A percentile compares a stretch with the other conserved stretches of the same genome.
phyloP scores from a whole-genome alignment of 2,113 vertebrate species.

The Spea bombifrons region DNA sequence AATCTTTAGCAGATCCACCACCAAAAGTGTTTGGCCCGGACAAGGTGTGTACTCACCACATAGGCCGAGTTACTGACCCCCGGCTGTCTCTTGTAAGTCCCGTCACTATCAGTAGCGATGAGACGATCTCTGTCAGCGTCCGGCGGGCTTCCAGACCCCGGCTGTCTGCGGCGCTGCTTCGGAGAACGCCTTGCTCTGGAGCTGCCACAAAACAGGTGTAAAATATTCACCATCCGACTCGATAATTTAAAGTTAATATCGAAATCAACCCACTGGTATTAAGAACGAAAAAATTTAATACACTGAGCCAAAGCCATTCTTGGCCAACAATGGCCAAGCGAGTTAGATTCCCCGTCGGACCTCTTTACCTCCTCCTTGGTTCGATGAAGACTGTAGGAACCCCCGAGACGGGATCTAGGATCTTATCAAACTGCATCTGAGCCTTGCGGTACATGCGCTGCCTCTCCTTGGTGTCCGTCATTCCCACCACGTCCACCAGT shows the following conservation, averaged over 20 bases:
- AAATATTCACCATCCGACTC: background rate
- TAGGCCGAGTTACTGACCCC: slow-evolving; percentile 96
- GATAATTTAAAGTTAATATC: no score
- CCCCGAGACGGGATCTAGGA: slow-evolving; percentile 82
- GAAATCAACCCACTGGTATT: no score
- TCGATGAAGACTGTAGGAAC: slow-evolving; percentile 84
- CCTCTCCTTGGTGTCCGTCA: slow-evolving; percentile 80
- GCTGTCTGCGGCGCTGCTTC: slow-evolving; percentile 82
- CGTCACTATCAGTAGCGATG: slow-evolving; percentile 88
- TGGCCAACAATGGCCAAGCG: no score
- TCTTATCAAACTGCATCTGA: slow-evolving; percentile 96
- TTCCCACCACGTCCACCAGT: slow-evolving; percentile 81
- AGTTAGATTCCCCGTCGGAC: background rate
- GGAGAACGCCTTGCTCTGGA: slow-evolving; percentile 87
- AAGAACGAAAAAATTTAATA: no score
- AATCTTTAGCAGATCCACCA: no score
- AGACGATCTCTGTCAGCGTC: slow-evolving; percentile 90
- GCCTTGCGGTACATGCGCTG: slow-evolving; percentile 89
- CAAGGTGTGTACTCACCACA: slow-evolving; percentile 69
- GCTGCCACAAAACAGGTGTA: slow-evolving; percentile 52
- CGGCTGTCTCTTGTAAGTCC: slow-evolving; percentile 87
- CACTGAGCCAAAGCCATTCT: no score
- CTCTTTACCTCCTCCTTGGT: slow-evolving; percentile 79
- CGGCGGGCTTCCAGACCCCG: slow-evolving; percentile 76
- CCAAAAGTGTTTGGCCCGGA: no score